Base-by-base conservation (phyloP, 2,888 invertebrate genomes). In the Phortica okadai region DNA sequence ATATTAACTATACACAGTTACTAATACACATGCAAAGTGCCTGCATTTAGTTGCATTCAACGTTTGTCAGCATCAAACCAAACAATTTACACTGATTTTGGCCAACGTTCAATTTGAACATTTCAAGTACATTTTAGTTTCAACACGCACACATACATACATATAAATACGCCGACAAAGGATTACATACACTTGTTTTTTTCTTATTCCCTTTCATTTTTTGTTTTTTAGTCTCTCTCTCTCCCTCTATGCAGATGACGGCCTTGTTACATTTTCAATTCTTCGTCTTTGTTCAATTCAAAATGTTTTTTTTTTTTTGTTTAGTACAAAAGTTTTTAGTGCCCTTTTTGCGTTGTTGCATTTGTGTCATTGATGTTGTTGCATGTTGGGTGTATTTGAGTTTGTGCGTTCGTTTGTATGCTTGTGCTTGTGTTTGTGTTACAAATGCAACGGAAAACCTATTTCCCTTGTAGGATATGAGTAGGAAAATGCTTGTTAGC, bases 401-500 rank as follows among this genome's bases (percentile, higher is more conserved):
- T 69, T n/a, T 66, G 73, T 76, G 74, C 21, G 21, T 21, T 21
- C 21, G 45, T 14, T n/a, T 45, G 45, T 70, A 54, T 5, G 6
- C 78, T 44, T 76, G 33, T 44, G 62, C 73, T 66, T 56, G 42
- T 69, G 58, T 69, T n/a, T 66, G 73, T 76, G 74, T 78, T 77
- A 80, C 84, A 82, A 82, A 81, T 86, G 81, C 84, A 86, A 82
- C 85, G 84, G 86, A 86, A 86, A 83, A 81, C 84, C 81, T 73
- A 86, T 85, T 84, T 86, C 84, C 84, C 80, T 82, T 84, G 80
- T 80, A 74, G 82, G 82, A 87, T 87, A 84, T 82, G 81, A 82
- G 83, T 74, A 87, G 85, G 84, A 82, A 86, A 85, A 79, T 81
- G 85, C 85, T 85, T 85, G 87, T 85, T 86, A 83, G 87, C 80